Evolutionary conservation across 2,797 vertebrate genomes (phyloP).

Genomic region (Decapterus maruadsi): DNA sequence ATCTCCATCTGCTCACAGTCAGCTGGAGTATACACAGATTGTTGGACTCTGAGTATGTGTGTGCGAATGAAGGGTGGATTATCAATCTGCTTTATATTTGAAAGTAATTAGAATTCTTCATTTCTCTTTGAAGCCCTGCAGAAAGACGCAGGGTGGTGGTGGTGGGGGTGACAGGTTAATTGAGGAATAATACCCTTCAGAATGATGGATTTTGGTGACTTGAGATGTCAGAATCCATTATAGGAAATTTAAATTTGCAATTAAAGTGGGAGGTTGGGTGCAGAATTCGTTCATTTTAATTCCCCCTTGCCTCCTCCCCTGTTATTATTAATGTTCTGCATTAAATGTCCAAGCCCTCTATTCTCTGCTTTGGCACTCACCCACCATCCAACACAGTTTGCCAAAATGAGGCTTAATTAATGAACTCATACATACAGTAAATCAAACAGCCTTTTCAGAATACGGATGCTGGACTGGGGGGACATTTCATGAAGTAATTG

Average conservation of each 20-base stretch:
- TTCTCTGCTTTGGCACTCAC: slow-evolving; percentile 71
- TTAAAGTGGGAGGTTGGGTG: slow-evolving; percentile 85
- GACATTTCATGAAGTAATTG: slow-evolving; percentile 57
- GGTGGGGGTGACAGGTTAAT: slow-evolving; percentile 88
- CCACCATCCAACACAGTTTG: slow-evolving; percentile 63
- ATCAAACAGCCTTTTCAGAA: slow-evolving; percentile 59
- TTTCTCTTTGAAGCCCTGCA: slow-evolving; percentile 82
- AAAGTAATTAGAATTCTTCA: slow-evolving; percentile 89
- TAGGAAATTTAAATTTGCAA: slow-evolving; percentile 89
- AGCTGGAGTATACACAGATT: slow-evolving; percentile 48
- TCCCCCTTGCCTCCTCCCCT: slow-evolving; percentile 71
- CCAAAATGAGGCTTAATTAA: slow-evolving; percentile 82
- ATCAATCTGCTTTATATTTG: slow-evolving; percentile 87
- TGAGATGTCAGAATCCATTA: slow-evolving; percentile 90
- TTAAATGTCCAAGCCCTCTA: slow-evolving; percentile 76
- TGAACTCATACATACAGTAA: slow-evolving; percentile 72
- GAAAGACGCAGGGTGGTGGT: slow-evolving; percentile 79
- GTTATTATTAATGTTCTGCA: slow-evolving; percentile 84
- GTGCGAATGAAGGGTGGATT: slow-evolving; percentile 70
- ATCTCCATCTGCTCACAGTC: slow-evolving; percentile 32
- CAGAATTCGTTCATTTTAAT: slow-evolving; percentile 84
- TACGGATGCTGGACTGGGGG: slow-evolving; percentile 41
- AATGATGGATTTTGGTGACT: slow-evolving; percentile 92
- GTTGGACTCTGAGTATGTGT: slow-evolving; percentile 33
- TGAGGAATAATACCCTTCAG: slow-evolving; percentile 90